A percentile compares a stretch with the other conserved stretches of the same genome.
phyloP scores from a whole-genome alignment of 2,888 invertebrate species.

The Clusia tigrina region DNA sequence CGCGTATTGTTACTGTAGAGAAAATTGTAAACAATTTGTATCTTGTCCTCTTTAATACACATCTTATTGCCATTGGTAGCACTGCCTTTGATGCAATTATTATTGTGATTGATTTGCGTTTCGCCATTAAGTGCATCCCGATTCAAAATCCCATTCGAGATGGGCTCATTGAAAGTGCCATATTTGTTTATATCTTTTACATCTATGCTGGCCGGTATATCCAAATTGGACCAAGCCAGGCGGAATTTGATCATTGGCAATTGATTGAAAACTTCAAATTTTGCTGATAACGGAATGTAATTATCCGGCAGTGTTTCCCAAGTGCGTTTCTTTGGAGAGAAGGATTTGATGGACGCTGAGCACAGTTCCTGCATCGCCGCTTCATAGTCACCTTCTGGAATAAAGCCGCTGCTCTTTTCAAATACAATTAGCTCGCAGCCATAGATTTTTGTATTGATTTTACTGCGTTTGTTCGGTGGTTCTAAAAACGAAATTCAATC shows the following conservation, averaged over 20 bases:
- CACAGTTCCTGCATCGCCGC: slow-evolving; percentile 80
- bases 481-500: slow-evolving; percentile 30
- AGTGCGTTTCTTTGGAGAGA: slow-evolving; percentile 76
- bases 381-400: slow-evolving; percentile 91
- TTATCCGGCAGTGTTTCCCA: slow-evolving; percentile 73
- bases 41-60: slow-evolving; percentile 65
- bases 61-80: slow-evolving; percentile 26
- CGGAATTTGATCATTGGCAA: slow-evolving; percentile 86
- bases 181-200: slow-evolving; percentile 51
- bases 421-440: slow-evolving; percentile 85
- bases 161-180: slow-evolving; percentile 32
- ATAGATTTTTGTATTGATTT: slow-evolving; percentile 66
- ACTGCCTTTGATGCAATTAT: slow-evolving; percentile 49
- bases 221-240: slow-evolving; percentile 81
- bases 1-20: slow-evolving; percentile 93
- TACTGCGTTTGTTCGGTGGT: slow-evolving; percentile 74
- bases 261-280: slow-evolving; percentile 79
- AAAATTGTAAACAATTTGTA: slow-evolving; percentile 94
- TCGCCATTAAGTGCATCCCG: slow-evolving; percentile 27
- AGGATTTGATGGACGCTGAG: slow-evolving; percentile 64
- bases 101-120: slow-evolving; percentile 50
- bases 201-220: slow-evolving; percentile 51
- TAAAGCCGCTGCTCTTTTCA: slow-evolving; percentile 87
- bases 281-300: slow-evolving; percentile 65
- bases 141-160: slow-evolving; percentile 40